These are phyloP conservation scores for Agrochola litura DNA, from an alignment of 2,888 invertebrate species.

Conservation along the genomic window DNA sequence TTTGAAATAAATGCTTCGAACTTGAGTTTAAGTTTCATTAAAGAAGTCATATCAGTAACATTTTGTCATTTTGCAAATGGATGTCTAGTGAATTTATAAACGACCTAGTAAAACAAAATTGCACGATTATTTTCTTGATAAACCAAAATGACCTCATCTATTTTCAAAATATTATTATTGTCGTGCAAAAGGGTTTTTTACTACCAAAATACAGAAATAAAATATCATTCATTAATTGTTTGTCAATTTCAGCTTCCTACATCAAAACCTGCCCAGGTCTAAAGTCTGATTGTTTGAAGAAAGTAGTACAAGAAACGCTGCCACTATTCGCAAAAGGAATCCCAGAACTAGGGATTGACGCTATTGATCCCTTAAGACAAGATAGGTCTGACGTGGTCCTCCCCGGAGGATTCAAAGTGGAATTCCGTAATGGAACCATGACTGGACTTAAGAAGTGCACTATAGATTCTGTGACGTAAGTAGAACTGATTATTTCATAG, in stretches of 20 bases:
- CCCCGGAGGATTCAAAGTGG: conserved; percentile 79
- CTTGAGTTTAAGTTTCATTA: background rate
- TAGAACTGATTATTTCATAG: conserved; percentile 34
- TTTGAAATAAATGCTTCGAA: too few species aligned
- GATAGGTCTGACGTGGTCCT: conserved; percentile 71
- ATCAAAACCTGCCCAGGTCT: conserved; percentile 76
- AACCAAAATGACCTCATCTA: background rate
- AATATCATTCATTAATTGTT: background rate
- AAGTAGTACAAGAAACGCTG: conserved; percentile 75
- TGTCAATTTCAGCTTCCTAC: conserved; percentile 52
- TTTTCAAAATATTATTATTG: background rate
- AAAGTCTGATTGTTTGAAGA: conserved; percentile 78
- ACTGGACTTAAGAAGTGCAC: conserved; percentile 81
- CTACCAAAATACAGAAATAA: background rate
- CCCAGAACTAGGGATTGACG: conserved; percentile 73
- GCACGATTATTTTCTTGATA: background rate
- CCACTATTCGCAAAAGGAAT: conserved; percentile 79
- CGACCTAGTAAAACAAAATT: too few species aligned
- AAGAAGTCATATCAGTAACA: background rate
- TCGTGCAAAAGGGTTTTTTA: background rate
- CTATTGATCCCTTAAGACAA: conserved; percentile 76
- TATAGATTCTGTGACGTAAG: conserved; percentile 78
- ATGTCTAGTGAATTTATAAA: background rate
- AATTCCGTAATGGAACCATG: conserved; percentile 75
- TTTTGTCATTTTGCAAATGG: background rate